phyloP scores from a whole-genome alignment of 2,888 invertebrate genomes.

The Sipha maydis region DNA sequence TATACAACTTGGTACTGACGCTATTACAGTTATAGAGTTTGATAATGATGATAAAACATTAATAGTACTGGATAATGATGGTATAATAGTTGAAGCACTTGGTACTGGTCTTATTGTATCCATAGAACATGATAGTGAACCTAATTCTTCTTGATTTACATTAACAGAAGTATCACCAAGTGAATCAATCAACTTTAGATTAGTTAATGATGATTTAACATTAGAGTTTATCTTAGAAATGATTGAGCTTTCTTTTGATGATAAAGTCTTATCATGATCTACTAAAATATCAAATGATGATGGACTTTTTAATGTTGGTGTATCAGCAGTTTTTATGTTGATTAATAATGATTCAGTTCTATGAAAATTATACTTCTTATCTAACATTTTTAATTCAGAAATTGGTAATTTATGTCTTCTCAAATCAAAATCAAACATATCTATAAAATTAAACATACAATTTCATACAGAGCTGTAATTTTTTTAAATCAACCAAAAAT shows the following conservation, averaged over 20 bases:
- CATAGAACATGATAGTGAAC: background rate
- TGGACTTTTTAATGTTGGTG: background rate
- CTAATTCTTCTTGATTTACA: background rate
- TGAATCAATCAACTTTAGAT: background rate
- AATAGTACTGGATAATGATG: background rate
- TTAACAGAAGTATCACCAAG: background rate
- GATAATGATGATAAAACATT: background rate
- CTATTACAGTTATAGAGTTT: background rate
- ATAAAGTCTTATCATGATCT: background rate
- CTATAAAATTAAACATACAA: constrained; percentile 2
- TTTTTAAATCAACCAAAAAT: too few relatives aligned
- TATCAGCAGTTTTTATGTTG: background rate
- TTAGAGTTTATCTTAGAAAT: background rate
- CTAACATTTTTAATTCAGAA: background rate
- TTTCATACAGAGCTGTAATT: too few relatives aligned
- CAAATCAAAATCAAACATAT: background rate
- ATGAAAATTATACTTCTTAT: background rate
- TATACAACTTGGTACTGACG: constrained; percentile 7
- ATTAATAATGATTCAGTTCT: background rate
- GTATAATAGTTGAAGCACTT: background rate
- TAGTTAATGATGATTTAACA: background rate
- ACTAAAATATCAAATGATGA: background rate
- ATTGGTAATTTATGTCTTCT: background rate
- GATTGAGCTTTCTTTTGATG: background rate
- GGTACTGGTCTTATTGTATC: background rate